Evolutionary conservation across 2,888 invertebrate species (phyloP).

Genomic region (Ophion ventricosus): DNA sequence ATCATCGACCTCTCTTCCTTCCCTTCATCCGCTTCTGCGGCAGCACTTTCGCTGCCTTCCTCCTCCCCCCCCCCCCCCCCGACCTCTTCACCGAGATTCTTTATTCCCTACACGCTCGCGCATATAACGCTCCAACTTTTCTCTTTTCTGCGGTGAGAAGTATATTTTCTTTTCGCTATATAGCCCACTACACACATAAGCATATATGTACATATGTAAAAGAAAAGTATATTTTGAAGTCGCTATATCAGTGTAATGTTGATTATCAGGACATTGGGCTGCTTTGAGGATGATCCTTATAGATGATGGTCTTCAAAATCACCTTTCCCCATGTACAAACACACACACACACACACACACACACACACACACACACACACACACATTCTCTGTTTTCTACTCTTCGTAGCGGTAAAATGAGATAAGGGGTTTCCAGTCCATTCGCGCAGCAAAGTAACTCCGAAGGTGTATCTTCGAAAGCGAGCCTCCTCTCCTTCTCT

Average conservation of each 20-base stretch:
- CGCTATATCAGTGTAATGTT: too few species aligned
- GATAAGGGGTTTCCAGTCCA: constrained; percentile 27
- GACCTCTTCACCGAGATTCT: neutral
- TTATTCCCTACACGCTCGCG: constrained; percentile 39
- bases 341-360: constrained; percentile 1
- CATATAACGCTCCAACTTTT: constrained; percentile 39
- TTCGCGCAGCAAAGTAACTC: constrained; percentile 10
- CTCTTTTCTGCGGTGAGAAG: constrained; percentile 60
- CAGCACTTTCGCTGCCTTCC: constrained; percentile 47
- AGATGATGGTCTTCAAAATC: too few species aligned
- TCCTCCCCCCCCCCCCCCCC: too few species aligned
- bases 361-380: neutral
- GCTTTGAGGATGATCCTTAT: too few species aligned
- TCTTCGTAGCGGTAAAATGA: constrained; percentile 13
- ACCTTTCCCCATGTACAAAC: too few species aligned
- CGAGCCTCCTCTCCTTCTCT: neutral
- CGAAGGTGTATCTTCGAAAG: too few species aligned
- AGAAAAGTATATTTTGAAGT: neutral
- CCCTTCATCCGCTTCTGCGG: constrained; percentile 25
- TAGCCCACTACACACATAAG: neutral
- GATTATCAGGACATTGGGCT: too few species aligned
- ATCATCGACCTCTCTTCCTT: constrained; percentile 30
- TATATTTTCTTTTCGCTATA: constrained; percentile 48
- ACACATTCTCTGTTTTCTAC: neutral
- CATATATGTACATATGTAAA: constrained; percentile 2